These are phyloP conservation scores for Threskiornis aethiopicus DNA, from an alignment of 2,797 vertebrate genomes.

Conservation along the genomic window DNA sequence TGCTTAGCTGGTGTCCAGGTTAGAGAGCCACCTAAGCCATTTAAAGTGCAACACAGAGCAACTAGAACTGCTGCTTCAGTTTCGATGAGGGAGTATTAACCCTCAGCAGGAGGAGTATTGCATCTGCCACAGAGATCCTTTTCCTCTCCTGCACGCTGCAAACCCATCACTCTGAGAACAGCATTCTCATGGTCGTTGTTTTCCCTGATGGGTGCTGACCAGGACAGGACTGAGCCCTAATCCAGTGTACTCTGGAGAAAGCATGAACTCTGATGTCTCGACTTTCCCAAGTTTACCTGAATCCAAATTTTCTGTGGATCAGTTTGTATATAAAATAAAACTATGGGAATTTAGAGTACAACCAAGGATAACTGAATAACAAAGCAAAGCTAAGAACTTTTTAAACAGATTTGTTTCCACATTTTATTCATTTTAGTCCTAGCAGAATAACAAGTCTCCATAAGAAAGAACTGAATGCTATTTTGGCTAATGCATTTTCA, in stretches of 20 bases:
- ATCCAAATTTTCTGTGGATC: background rate
- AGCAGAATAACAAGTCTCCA: background rate
- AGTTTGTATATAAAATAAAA: background rate
- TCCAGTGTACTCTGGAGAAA: background rate
- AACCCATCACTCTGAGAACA: background rate
- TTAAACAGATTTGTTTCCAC: background rate
- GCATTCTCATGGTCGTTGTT: background rate
- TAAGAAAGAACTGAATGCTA: background rate
- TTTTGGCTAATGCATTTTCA: constrained; percentile 10
- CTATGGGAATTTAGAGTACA: background rate
- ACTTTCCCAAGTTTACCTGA: background rate
- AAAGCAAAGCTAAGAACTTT: background rate
- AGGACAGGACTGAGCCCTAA: background rate
- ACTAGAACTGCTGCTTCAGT: background rate
- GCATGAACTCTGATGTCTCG: background rate
- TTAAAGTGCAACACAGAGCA: background rate
- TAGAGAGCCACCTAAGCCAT: background rate
- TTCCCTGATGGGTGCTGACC: background rate
- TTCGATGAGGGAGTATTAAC: background rate
- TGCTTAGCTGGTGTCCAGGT: background rate
- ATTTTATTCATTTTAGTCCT: background rate
- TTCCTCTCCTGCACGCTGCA: background rate
- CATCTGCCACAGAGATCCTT: background rate
- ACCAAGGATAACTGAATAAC: background rate
- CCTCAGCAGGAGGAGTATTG: background rate